Percentiles rank a stretch among this genome's conserved stretches.
Evolutionary conservation across 2,888 invertebrate genomes (phyloP).

Genomic region (Gnatocerus cornutus): DNA sequence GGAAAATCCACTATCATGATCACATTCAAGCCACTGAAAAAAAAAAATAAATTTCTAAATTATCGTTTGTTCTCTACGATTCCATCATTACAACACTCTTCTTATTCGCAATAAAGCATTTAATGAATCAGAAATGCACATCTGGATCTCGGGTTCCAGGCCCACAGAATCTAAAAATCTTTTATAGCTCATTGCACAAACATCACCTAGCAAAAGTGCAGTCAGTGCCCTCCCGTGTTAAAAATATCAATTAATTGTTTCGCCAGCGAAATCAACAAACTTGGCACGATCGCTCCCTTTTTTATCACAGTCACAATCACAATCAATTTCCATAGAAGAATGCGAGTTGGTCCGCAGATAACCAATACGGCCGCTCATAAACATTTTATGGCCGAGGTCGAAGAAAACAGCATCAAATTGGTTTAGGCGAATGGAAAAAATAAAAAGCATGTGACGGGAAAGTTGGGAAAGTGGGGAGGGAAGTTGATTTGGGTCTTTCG

Average conservation of each 20-base stretch:
- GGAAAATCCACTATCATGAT: too few relatives aligned
- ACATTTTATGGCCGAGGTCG: conserved; percentile 38
- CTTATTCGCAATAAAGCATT: too few relatives aligned
- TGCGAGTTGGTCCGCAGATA: conserved; percentile 34
- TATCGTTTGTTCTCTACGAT: too few relatives aligned
- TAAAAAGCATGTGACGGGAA: neutral
- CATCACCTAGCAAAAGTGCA: too few relatives aligned
- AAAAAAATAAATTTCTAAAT: too few relatives aligned
- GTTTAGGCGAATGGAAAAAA: neutral
- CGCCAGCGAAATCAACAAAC: neutral
- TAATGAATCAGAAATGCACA: too few relatives aligned
- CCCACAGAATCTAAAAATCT: too few relatives aligned
- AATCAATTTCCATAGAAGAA: conserved; percentile 13
- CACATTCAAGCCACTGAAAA: too few relatives aligned
- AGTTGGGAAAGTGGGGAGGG: neutral
- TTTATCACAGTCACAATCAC: conserved; percentile 5
- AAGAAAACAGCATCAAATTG: conserved; percentile 34
- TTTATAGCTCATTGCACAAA: too few relatives aligned
- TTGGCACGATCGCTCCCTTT: neutral
- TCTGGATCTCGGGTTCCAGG: too few relatives aligned
- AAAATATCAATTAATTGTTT: neutral
- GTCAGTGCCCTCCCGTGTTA: neutral
- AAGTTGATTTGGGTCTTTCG: too few relatives aligned
- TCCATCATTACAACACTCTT: too few relatives aligned
- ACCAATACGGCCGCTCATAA: conserved; percentile 35